Evolutionary conservation across 2,888 invertebrate genomes (phyloP), one percentile per base, ranked within the genome.

Genomic region (Candidula unifasciata): DNA sequence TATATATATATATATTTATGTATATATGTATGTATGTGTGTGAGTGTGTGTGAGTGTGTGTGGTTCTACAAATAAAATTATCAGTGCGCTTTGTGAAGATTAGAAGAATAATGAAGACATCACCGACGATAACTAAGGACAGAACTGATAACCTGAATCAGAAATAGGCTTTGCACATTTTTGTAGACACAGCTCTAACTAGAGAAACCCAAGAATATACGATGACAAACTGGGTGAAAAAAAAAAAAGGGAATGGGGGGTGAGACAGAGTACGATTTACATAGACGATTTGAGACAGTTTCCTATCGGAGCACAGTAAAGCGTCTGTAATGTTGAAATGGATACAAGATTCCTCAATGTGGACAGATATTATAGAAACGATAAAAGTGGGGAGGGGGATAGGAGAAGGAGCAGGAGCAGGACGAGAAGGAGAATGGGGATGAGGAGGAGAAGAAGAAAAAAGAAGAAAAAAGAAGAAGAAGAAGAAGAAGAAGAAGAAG

Each of bases 401-500:
- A 35, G 37, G 16, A 16, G 33, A 6, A 37, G 33, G 8, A 44
- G 16, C 3, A 60, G 3, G 60, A 60, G n/a, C 18, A 60, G 21
- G 60, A 60, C 5, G 68, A 52, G 52, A 27, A 77, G 33, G 8
- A 44, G 16, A 21, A 60, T 24, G 60, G 21, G n/a, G 60, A 60
- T 18, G 60, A 60, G 3, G n/a, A 52, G 52, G 10, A 77, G 77
- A 52, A 52, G 52, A 54, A 54, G 77, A 52, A 30, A 27, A 21
- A 60, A 21, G 21, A 60, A 21, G 21, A 60, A 21, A 60, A 60
- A 60, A 60, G 60, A 60, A 60, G n/a, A 35, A 73, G 73, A 35
- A 35, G 73, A 35, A 44, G 35, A 37, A 73, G n/a, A 37, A 73
- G 44, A 73, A 73, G 73, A 71, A 35, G 71, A 35, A 30, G 71